Evolutionary conservation across 2,797 vertebrate genomes (phyloP), one percentile per base, ranked within the genome.

Genomic region (Protosalanx chinensis): DNA sequence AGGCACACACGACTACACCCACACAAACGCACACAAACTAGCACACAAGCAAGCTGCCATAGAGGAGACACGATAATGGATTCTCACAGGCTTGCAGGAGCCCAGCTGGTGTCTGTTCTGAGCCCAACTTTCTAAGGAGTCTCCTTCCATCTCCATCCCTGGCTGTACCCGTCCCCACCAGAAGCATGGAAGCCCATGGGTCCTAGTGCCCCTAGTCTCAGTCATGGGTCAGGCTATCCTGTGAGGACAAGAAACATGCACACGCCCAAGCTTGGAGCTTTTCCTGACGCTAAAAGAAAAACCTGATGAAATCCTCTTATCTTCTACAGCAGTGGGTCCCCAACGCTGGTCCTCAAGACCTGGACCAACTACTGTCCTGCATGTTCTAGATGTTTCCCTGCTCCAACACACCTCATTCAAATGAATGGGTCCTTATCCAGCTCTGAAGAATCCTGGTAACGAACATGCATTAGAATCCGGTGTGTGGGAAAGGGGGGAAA

Each of bases 51-150:
- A 69, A 59, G 70, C 83, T 83, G 81, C 73, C 62, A 70, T 79
- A 81, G 82, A 76, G 77, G 79, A 85, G 76, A 73, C 67, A 0
- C 60, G 57, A 75, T 66, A 71, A 82, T 74, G 51, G 51, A 56
- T 56, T 56, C 51, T n/a, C 15, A 56, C 51, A 56, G 15, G 5
- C 51, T 60, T 60, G 23, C 20, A 27, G 80, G 83, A 79, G 83
- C 80, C 89, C 89, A 86, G 90, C 87, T 91, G 88, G 56, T 57
- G 74, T 27, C 83, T 82, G 75, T 83, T 67, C 68, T 73, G 68
- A 61, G 84, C 66, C 65, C 37, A 6, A 23, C 58, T 4, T 3
- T 8, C 58, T 30, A 60, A 60, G 4, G 18, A 16, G 51, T 16
- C 51, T 53, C 7, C 2, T 46, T 13, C 41, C 41, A 46, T 10